Percentiles rank a stretch among this genome's conserved stretches.
These are phyloP conservation scores for Heptranchias perlo DNA, from an alignment of 2,113 vertebrate genomes.

Conservation along the genomic window DNA sequence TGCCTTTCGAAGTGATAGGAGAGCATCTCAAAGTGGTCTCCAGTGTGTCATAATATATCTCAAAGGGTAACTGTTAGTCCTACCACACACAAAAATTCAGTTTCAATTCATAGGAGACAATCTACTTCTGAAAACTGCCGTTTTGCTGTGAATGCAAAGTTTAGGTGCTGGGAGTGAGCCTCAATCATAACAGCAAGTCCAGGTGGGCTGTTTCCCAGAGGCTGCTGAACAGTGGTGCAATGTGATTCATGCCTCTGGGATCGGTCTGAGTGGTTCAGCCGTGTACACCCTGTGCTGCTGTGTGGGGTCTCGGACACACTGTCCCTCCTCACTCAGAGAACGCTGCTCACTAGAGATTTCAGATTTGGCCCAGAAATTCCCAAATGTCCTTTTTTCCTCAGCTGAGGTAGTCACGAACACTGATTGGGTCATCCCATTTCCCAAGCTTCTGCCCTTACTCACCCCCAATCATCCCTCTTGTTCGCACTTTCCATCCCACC, in stretches of 20 bases:
- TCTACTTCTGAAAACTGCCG: neutral
- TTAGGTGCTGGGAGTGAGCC: neutral
- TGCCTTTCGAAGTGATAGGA: too few relatives aligned
- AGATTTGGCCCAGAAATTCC: neutral
- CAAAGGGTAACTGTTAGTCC: neutral
- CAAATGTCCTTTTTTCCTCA: neutral
- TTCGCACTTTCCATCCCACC: neutral
- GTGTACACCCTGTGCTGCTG: neutral
- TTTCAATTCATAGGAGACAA: neutral
- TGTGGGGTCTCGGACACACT: neutral
- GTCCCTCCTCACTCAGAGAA: neutral
- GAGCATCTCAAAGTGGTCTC: too few relatives aligned
- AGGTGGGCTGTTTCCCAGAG: too few relatives aligned
- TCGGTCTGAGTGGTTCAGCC: neutral
- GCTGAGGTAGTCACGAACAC: neutral
- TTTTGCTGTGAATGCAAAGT: neutral
- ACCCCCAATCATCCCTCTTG: neutral
- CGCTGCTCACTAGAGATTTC: neutral
- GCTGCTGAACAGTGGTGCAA: too few relatives aligned
- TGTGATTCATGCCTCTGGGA: neutral
- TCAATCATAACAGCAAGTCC: neutral
- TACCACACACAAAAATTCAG: too few relatives aligned
- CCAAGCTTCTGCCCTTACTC: too few relatives aligned
- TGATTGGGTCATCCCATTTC: neutral
- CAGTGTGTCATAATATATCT: too few relatives aligned